phyloP scores from a whole-genome alignment of 2,113 vertebrate species.

The Poecilia latipinna region DNA sequence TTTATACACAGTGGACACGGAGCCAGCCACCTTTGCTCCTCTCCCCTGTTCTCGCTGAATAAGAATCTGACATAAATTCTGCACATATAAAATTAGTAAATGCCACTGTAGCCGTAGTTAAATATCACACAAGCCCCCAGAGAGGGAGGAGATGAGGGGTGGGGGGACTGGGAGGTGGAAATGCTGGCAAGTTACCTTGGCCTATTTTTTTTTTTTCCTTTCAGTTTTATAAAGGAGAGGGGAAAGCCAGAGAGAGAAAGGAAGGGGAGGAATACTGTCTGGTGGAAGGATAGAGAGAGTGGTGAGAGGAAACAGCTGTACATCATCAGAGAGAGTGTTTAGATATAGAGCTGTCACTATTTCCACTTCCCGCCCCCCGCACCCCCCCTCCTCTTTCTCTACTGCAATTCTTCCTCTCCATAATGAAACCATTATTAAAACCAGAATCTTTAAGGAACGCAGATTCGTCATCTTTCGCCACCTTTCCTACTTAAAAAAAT shows the following conservation, averaged over 20 bases:
- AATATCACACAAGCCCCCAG: slow-evolving; percentile 83
- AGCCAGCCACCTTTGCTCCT: slow-evolving; percentile 82
- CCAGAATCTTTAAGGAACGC: slow-evolving; percentile 38
- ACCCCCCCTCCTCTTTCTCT: background rate
- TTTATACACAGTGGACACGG: slow-evolving; percentile 85
- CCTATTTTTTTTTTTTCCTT: slow-evolving; percentile 70
- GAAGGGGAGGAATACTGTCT: slow-evolving; percentile 27
- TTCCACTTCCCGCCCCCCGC: slow-evolving; percentile 7
- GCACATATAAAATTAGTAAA: slow-evolving; percentile 90
- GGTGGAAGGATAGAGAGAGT: slow-evolving; percentile 46
- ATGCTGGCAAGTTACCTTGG: slow-evolving; percentile 70
- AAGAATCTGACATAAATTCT: slow-evolving; percentile 87
- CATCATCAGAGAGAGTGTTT: slow-evolving; percentile 49
- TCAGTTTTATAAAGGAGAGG: slow-evolving; percentile 9
- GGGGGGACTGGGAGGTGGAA: slow-evolving; percentile 20
- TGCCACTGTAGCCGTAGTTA: slow-evolving; percentile 88
- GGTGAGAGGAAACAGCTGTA: slow-evolving; percentile 57
- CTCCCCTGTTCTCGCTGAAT: slow-evolving; percentile 81
- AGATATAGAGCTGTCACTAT: slow-evolving; percentile 48
- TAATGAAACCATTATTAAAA: slow-evolving; percentile 77
- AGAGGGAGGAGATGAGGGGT: slow-evolving; percentile 46
- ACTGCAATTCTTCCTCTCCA: slow-evolving; percentile 47
- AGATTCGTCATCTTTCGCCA: background rate
- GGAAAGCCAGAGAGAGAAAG: background rate
- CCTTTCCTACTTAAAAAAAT: too few species aligned